A percentile compares a stretch with the other conserved stretches of the same genome.
Conservation (phyloP, 2,888 invertebrate genomes). For the Nesidiocoris tenuis region DNA sequence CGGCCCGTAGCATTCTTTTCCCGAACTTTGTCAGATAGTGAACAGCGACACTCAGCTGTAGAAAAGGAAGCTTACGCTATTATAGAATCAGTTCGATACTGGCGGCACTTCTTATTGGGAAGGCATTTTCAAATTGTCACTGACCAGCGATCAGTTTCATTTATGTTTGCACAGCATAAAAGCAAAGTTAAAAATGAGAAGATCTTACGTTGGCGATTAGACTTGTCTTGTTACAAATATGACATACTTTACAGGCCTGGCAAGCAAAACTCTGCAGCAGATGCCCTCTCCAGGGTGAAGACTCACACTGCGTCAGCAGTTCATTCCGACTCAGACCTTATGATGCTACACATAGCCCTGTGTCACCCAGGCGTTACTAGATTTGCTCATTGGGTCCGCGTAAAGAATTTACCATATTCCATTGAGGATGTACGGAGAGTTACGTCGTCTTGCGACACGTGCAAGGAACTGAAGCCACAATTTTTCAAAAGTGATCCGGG, state of each 20-base stretch:
- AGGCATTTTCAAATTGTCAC: slow-evolving; percentile 25
- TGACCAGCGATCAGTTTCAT: slow-evolving; percentile 28
- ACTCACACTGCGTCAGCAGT: too few species aligned
- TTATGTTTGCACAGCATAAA: slow-evolving; percentile 36
- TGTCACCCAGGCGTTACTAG: slow-evolving; percentile 48
- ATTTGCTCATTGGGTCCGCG: slow-evolving; percentile 47
- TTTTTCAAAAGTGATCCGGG: slow-evolving; percentile 37
- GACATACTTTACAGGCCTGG: slow-evolving; percentile 14
- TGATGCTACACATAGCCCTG: slow-evolving; percentile 41
- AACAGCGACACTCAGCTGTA: slow-evolving; percentile 47
- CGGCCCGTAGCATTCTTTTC: slow-evolving; percentile 43
- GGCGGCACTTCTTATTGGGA: slow-evolving; percentile 15
- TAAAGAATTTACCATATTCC: slow-evolving; percentile 46
- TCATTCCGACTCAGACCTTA: slow-evolving; percentile 9
- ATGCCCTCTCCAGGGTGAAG: slow-evolving; percentile 45
- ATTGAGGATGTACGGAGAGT: slow-evolving; percentile 45
- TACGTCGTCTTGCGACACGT: slow-evolving; percentile 46
- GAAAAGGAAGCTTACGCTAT: slow-evolving; percentile 49
- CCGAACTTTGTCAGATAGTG: slow-evolving; percentile 39
- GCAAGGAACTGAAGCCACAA: slow-evolving; percentile 46
- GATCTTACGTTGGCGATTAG: slow-evolving; percentile 31
- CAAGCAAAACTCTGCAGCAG: slow-evolving; percentile 44
- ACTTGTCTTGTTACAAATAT: slow-evolving; percentile 22
- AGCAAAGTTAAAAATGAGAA: slow-evolving; percentile 30
- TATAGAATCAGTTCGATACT: slow-evolving; percentile 43